Evolutionary conservation across 64 coral and sea anemone genomes (phyloP).

Genomic region (Actinia tenebrosa): DNA sequence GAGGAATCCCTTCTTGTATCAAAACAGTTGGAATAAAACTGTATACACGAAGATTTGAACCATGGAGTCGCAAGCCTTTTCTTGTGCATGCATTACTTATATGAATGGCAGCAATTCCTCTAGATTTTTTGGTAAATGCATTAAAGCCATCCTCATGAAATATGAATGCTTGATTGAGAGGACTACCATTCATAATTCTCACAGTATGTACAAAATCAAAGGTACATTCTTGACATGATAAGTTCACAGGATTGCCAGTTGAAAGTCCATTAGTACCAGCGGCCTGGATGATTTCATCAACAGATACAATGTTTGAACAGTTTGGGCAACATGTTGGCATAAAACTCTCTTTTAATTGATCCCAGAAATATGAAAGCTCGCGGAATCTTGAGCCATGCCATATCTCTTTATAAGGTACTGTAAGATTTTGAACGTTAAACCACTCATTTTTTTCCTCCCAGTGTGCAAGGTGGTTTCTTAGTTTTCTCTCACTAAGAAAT

Average conservation of each 20-base stretch:
- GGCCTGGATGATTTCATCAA: slow-evolving; percentile 20
- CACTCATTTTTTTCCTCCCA: slow-evolving; percentile 45
- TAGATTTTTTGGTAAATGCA: slow-evolving; percentile 38
- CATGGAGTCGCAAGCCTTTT: not conserved
- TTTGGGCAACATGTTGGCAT: slow-evolving; percentile 42
- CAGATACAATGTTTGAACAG: slow-evolving; percentile 35
- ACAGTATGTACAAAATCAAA: slow-evolving; percentile 29
- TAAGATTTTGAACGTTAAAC: not conserved
- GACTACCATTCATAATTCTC: slow-evolving; percentile 18
- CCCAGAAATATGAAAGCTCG: slow-evolving; percentile 64
- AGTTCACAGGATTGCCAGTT: not conserved
- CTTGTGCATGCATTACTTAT: not conserved
- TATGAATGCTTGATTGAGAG: slow-evolving; percentile 63
- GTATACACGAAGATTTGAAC: not conserved
- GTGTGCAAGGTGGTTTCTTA: slow-evolving; percentile 45
- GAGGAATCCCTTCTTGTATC: not conserved
- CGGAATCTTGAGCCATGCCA: slow-evolving; percentile 43
- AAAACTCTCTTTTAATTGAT: slow-evolving; percentile 38
- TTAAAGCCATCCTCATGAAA: slow-evolving; percentile 85
- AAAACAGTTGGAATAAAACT: slow-evolving; percentile 4
- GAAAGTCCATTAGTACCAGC: not conserved
- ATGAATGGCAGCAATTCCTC: slow-evolving; percentile 17
- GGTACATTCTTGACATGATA: slow-evolving; percentile 34
- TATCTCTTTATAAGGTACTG: slow-evolving; percentile 19
- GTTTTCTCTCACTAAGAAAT: slow-evolving; percentile 26